A percentile compares a stretch with the other conserved stretches of the same genome.
Conservation (phyloP, 1,140 invertebrate species). For the Procambarus clarkii region DNA sequence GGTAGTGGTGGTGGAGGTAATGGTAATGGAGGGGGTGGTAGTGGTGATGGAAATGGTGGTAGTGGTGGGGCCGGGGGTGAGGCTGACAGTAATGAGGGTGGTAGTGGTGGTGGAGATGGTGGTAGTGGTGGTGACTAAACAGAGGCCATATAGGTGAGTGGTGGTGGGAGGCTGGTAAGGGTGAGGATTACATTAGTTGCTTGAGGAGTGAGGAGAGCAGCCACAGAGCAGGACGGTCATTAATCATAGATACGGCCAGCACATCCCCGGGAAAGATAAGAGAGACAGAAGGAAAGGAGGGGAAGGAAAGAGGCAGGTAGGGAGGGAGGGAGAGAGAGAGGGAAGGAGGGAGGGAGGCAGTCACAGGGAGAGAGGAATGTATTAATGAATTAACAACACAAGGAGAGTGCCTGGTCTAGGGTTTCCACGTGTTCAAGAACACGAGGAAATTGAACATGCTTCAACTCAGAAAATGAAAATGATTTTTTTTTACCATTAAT, state of each 20-base stretch:
- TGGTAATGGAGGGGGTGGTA: too few species aligned
- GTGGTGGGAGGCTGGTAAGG: neutral
- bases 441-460: too few species aligned
- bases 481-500: too few species aligned
- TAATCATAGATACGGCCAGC: too few species aligned
- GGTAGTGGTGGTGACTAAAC: neutral
- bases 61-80: neutral
- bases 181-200: neutral
- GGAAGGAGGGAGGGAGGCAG: neutral
- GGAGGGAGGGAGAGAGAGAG: neutral
- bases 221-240: too few species aligned
- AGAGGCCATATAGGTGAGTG: too few species aligned
- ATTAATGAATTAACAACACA: too few species aligned
- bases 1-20: neutral
- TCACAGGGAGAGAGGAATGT: neutral
- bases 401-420: too few species aligned
- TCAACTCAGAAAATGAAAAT: too few species aligned
- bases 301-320: neutral
- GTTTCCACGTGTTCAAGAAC: too few species aligned
- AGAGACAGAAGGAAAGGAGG: neutral
- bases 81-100: neutral
- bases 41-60: neutral
- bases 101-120: neutral
- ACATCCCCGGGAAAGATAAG: too few species aligned
- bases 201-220: neutral